Percentiles rank a stretch among this genome's conserved stretches.
These are phyloP conservation scores for Eciton burchellii DNA, from an alignment of 1,140 invertebrate species.

Conservation along the genomic window DNA sequence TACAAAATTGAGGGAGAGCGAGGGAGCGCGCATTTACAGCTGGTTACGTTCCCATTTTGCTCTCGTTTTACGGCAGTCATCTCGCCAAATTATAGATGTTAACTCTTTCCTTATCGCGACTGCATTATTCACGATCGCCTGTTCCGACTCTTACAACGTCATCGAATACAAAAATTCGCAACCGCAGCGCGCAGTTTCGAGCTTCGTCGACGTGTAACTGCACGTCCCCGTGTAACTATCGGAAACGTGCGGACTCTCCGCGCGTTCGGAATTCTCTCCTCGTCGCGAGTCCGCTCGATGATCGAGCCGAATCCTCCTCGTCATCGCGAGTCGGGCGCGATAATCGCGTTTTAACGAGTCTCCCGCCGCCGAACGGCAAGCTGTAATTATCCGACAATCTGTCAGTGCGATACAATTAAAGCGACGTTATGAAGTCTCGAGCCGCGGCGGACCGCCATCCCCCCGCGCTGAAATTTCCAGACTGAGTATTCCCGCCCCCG, in stretches of 20 bases:
- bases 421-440: constrained; percentile 54
- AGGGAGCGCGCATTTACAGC: not conserved
- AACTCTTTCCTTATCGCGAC: not conserved
- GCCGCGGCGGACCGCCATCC: not conserved
- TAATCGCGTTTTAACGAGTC: constrained; percentile 49
- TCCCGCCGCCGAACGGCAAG: constrained; percentile 35
- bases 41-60: not conserved
- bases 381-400: constrained; percentile 58
- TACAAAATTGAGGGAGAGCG: not conserved
- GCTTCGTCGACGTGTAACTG: too few species aligned
- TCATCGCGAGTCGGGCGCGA: constrained; percentile 19
- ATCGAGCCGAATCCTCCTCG: constrained; percentile 32
- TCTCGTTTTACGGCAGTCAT: constrained; percentile 5
- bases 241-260: too few species aligned
- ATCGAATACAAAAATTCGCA: not conserved
- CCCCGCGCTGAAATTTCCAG: constrained; percentile 49
- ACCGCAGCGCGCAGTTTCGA: constrained; percentile 35
- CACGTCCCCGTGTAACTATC: too few species aligned
- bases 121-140: not conserved
- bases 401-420: constrained; percentile 58
- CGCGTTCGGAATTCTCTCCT: not conserved
- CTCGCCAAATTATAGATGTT: not conserved
- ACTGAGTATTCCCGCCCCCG: constrained; percentile 45
- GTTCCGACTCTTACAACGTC: constrained; percentile 15
- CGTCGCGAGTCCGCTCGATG: not conserved